These are phyloP conservation scores for Noctilio leporinus DNA, from an alignment of 2,113 vertebrate genomes.

Conservation along the genomic window DNA sequence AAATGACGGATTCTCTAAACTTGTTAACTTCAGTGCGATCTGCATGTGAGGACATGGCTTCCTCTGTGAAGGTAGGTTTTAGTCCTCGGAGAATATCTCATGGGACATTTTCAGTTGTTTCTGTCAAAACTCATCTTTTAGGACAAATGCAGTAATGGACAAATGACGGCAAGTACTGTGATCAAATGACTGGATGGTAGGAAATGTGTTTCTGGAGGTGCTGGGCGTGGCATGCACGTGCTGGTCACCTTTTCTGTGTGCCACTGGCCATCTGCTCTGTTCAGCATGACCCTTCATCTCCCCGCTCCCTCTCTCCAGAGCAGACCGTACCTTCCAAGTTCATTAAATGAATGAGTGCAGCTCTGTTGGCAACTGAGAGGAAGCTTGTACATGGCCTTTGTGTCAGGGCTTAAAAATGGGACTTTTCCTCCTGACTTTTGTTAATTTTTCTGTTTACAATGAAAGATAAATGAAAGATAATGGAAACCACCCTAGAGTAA, in stretches of 20 bases:
- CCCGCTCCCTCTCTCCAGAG: neutral
- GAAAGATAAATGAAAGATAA: neutral
- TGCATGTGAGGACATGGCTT: neutral
- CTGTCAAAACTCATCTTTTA: neutral
- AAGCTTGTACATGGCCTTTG: neutral
- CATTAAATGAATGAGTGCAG: neutral
- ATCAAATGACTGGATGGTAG: neutral
- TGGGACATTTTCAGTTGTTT: neutral
- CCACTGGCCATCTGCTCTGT: conserved; percentile 4
- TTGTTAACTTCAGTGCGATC: neutral
- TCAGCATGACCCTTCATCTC: neutral
- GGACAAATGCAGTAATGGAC: neutral
- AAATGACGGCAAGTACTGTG: neutral
- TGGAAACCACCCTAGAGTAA: neutral
- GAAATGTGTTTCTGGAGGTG: neutral
- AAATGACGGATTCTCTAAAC: neutral
- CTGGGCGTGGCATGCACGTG: neutral
- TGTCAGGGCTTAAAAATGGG: neutral
- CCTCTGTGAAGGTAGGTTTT: neutral
- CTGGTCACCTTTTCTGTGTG: neutral
- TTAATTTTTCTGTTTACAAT: neutral
- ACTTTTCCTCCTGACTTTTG: neutral
- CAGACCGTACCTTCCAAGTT: neutral
- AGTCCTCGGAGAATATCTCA: neutral
- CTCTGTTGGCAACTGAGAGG: neutral